These are phyloP conservation scores for Merluccius polli DNA, from an alignment of 2,797 vertebrate genomes.

Conservation along the genomic window DNA sequence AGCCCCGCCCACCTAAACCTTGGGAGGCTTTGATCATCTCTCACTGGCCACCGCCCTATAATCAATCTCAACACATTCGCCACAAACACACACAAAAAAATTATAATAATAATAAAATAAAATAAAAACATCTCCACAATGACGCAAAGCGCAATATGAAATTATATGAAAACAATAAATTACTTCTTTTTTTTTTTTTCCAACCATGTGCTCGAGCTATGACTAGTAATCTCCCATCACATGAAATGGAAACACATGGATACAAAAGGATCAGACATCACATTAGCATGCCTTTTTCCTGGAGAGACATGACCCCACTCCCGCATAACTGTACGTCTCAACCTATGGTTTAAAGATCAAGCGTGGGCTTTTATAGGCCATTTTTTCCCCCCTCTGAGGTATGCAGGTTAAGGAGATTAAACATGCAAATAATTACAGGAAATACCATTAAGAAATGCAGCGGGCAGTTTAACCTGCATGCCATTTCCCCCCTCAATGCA, in stretches of 20 bases:
- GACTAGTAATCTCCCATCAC: background rate
- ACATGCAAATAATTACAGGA: conserved; percentile 1
- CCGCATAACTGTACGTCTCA: background rate
- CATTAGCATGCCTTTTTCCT: background rate
- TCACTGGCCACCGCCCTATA: conserved; percentile 67
- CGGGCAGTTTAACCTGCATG: background rate
- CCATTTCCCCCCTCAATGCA: background rate
- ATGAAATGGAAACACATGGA: background rate
- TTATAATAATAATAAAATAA: background rate
- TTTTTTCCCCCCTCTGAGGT: background rate
- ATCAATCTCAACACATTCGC: conserved; percentile 29
- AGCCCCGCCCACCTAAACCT: conserved; percentile 54
- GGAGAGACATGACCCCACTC: background rate
- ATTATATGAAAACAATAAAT: background rate
- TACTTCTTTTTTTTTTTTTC: background rate
- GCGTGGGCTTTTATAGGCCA: background rate
- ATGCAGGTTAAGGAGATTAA: background rate
- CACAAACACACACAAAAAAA: background rate
- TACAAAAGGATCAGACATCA: background rate
- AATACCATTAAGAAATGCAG: background rate
- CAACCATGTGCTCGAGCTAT: background rate
- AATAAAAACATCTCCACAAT: background rate
- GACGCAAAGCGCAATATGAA: background rate
- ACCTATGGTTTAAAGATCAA: background rate
- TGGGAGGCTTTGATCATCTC: conserved; percentile 63